Evolutionary conservation across 2,797 vertebrate genomes (phyloP).

Genomic region (Tadarida brasiliensis): DNA sequence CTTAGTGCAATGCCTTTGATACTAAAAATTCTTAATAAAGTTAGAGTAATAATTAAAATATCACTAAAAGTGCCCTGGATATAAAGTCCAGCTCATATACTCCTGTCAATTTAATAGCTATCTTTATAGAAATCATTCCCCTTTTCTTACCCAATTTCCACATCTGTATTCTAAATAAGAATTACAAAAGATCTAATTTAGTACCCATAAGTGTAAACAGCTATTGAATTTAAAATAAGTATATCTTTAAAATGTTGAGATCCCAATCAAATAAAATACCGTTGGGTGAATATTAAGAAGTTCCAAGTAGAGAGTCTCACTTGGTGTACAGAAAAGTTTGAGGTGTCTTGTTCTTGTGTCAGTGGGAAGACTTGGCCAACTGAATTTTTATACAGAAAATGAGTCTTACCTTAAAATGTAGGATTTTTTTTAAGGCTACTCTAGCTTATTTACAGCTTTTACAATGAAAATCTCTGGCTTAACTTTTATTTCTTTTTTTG

Average conservation of each 20-base stretch:
- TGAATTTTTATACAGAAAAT: constrained; percentile 64
- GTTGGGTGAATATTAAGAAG: not conserved
- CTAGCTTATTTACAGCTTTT: constrained; percentile 67
- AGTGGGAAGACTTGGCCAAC: not conserved
- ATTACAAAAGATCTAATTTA: not conserved
- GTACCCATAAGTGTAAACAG: not conserved
- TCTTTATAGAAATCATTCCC: not conserved
- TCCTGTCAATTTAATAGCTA: not conserved
- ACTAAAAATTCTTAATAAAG: not conserved
- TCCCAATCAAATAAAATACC: not conserved
- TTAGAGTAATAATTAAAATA: not conserved
- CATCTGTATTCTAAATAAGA: not conserved
- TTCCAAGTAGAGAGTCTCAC: constrained; percentile 38
- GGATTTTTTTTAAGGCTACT: not conserved
- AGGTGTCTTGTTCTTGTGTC: not conserved
- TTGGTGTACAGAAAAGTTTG: not conserved
- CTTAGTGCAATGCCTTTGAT: not conserved
- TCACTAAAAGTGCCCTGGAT: not conserved
- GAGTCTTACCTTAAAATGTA: constrained; percentile 62
- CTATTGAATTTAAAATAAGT: not conserved
- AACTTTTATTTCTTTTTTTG: constrained; percentile 57
- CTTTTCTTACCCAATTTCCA: not conserved
- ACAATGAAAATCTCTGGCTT: constrained; percentile 66
- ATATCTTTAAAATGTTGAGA: not conserved
- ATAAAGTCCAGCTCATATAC: no score